These are phyloP conservation scores for Lepidurus packardi DNA, from an alignment of 1,140 invertebrate genomes.

Conservation along the genomic window DNA sequence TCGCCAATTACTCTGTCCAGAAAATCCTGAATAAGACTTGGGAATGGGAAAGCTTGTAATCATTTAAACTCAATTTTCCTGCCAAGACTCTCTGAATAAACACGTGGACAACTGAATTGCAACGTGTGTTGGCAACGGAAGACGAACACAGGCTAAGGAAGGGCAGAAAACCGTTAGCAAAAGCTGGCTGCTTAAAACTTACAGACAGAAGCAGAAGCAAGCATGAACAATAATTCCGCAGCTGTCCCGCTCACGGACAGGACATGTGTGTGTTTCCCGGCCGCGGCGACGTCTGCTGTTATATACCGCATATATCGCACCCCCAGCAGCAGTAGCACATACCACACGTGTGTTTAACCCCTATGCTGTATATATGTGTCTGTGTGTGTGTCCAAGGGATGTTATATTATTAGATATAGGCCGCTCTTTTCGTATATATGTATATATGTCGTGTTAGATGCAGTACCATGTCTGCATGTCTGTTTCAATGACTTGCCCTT, in stretches of 20 bases:
- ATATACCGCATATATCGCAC: not conserved
- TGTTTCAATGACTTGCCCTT: not conserved
- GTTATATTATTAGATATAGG: slow-evolving; percentile 16
- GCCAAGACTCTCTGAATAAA: not conserved
- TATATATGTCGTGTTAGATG: no score
- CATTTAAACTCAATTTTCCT: no score
- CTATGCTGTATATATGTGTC: not conserved
- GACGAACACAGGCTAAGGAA: not conserved
- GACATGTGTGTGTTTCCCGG: slow-evolving; percentile 16
- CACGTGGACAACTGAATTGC: slow-evolving; percentile 13
- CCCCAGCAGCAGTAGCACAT: not conserved
- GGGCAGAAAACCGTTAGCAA: not conserved
- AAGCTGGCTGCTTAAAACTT: not conserved
- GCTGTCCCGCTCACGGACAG: slow-evolving; percentile 20
- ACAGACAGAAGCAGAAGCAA: slow-evolving; percentile 18
- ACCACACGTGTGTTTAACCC: slow-evolving; percentile 15
- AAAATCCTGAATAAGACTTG: no score
- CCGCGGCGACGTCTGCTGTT: not conserved
- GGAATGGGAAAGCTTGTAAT: no score
- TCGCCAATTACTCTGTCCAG: no score
- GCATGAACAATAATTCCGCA: slow-evolving; percentile 18
- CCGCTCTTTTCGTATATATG: not conserved
- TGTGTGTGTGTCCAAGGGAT: slow-evolving; percentile 8
- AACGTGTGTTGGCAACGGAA: not conserved
- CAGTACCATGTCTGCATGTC: no score